Percentiles rank a stretch among this genome's conserved stretches.
Conservation (phyloP, 2,888 invertebrate genomes). For the Seladonia tumulorum region DNA sequence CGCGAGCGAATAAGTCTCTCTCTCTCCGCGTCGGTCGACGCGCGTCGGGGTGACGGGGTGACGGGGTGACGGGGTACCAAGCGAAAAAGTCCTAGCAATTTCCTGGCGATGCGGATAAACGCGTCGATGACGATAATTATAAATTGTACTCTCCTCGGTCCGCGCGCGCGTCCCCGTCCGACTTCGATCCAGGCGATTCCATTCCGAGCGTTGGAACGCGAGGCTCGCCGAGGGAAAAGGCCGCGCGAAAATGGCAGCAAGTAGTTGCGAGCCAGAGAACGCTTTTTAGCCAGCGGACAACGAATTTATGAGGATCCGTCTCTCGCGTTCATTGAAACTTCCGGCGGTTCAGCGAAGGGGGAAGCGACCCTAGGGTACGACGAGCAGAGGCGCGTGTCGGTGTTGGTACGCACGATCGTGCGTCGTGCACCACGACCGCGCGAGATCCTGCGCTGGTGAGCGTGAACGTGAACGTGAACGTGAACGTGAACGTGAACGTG, state of each 20-base stretch:
- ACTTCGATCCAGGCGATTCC: constrained; percentile 3
- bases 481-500: constrained; percentile 20
- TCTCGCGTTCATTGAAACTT: constrained; percentile 80
- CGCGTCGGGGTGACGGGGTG: neutral
- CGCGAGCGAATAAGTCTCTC: neutral
- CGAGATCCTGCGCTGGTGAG: neutral
- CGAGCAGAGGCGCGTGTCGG: constrained; percentile 42
- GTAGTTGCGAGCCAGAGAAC: constrained; percentile 50
- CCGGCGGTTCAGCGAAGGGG: constrained; percentile 74
- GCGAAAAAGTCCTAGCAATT: constrained; percentile 1
- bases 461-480: constrained; percentile 19
- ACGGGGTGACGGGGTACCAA: neutral
- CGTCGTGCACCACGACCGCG: neutral
- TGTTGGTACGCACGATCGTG: neutral
- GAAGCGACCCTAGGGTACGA: constrained; percentile 58
- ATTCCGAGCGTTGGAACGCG: neutral
- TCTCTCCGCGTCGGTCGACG: too few relatives aligned
- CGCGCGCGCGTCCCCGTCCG: neutral
- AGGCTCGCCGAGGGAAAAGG: constrained; percentile 1
- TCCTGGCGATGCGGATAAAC: constrained; percentile 20
- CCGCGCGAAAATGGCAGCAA: constrained; percentile 39
- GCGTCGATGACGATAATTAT: constrained; percentile 2
- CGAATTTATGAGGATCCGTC: constrained; percentile 78
- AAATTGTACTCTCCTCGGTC: neutral
- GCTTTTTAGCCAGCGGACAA: constrained; percentile 72